Evolutionary conservation across 2,113 vertebrate species (phyloP).

Genomic region (Proteles cristata): DNA sequence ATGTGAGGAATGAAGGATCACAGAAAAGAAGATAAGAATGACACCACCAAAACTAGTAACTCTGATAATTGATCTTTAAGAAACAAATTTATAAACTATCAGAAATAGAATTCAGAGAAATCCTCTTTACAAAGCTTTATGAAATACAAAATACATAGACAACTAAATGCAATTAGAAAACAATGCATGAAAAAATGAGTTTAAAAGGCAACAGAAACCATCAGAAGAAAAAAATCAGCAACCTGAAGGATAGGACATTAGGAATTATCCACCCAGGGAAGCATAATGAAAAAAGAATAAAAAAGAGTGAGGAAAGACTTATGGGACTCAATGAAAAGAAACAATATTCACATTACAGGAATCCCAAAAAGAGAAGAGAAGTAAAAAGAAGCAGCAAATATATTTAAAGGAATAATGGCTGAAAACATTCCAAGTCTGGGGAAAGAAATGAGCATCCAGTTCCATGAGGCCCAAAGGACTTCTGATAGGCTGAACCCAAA

Average conservation of each 20-base stretch:
- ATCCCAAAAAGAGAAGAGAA: neutral
- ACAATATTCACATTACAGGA: neutral
- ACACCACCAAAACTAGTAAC: neutral
- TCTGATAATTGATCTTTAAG: neutral
- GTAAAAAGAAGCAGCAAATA: neutral
- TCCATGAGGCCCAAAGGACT: neutral
- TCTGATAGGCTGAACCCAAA: neutral
- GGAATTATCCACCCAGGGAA: neutral
- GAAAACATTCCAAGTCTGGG: neutral
- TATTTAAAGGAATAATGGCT: neutral
- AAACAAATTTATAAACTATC: neutral
- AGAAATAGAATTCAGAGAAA: neutral
- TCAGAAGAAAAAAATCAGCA: neutral
- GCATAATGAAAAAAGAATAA: neutral
- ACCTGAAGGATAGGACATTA: neutral
- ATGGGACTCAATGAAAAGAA: neutral
- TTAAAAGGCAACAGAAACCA: neutral
- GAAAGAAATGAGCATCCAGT: neutral
- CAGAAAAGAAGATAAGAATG: neutral
- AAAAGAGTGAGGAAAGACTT: neutral
- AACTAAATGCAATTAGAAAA: neutral
- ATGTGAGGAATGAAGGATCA: neutral
- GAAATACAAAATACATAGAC: neutral
- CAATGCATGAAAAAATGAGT: neutral
- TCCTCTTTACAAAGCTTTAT: neutral